Evolutionary conservation across 2,797 vertebrate species (phyloP), one percentile per base, ranked within the genome.

Genomic region (Ciconia nigra): DNA sequence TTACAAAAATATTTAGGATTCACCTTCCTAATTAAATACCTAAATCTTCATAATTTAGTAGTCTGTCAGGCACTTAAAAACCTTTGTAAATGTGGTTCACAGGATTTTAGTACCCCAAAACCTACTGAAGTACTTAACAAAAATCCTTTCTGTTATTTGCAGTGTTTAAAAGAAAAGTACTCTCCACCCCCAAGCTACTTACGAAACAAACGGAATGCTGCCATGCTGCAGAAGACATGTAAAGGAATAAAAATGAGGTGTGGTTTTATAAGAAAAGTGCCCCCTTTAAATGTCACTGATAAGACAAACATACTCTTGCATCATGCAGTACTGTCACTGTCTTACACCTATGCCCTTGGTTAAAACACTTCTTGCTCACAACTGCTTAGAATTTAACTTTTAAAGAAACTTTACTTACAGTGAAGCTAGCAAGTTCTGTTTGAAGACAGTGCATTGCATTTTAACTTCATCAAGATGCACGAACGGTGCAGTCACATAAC

Each of bases 401-500:
- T 21, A 54, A 90, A 76, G 13, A 69, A 83, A 31, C 17, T n/a
- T 87, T 35, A 26, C 41, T 66, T 42, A 58, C 15, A 58, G 25
- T 13, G 42, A 85, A 87, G 26, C 5, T 37, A 47, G 9, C 5
- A 67, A 71, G 46, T 61, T 73, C 33, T 62, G 91, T 52, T 24
- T 83, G 52, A 89, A 92, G 86, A 71, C 29, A 67, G 28, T 0
- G 1, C 15, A 42, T 35, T 70, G 37, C 28, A 71, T 61, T 92
- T 87, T 52, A 78, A 52, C 21, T 47, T 49, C 24, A 69, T 7
- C n/a, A 83, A 80, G n/a, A 67, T 9, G 74, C 1, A 1, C 5
- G 0, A 85, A 71, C 20, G 19, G 12, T 10, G 15, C 42, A 58
- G 46, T 66, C 37, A 47, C 0, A 0, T 11, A 61, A 87, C 4